phyloP scores from a whole-genome alignment of 2,113 vertebrate species.

The human (Homo sapiens) region DNA sequence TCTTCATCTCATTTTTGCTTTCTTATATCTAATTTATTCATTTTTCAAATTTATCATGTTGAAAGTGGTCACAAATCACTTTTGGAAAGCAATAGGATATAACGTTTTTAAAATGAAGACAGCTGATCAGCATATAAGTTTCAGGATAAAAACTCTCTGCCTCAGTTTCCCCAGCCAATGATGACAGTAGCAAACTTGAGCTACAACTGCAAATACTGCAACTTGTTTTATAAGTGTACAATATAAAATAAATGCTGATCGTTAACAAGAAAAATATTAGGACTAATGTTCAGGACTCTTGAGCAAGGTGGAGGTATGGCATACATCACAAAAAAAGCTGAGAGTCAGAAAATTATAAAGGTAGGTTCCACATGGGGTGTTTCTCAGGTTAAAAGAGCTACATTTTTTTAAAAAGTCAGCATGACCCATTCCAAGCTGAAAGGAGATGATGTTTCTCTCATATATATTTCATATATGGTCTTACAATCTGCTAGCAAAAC shows the following conservation, averaged over 20 bases:
- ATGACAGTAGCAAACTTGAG: background rate
- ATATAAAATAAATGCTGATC: constrained; percentile 9
- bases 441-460: background rate
- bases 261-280: background rate
- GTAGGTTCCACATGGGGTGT: background rate
- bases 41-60: background rate
- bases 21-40: background rate
- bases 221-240: background rate
- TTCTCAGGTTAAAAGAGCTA: background rate
- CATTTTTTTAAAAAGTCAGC: background rate
- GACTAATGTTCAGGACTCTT: background rate
- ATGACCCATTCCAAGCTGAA: background rate
- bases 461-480: background rate
- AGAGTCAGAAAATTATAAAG: background rate
- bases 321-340: background rate
- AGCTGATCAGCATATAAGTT: background rate
- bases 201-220: background rate
- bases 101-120: background rate
- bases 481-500: background rate
- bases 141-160: background rate
- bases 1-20: background rate
- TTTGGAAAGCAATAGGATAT: background rate
- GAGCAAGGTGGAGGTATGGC: background rate
- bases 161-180: background rate
- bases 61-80: constrained; percentile 34